Base-by-base conservation (phyloP, 2,888 invertebrate genomes). In the Nineta flava region DNA sequence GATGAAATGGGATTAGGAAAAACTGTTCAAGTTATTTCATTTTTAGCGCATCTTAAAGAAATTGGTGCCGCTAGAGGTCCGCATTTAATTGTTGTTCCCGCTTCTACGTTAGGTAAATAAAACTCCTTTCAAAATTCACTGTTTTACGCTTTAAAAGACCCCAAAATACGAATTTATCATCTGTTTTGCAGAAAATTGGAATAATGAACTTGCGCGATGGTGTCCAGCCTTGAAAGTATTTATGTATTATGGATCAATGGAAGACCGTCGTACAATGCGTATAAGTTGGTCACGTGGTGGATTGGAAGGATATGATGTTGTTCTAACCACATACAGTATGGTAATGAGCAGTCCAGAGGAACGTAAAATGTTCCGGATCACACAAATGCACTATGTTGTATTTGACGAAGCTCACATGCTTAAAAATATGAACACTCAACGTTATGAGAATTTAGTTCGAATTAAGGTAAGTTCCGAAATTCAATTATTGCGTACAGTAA, bases 351-450 rank as follows among this genome's bases (percentile, higher is more conserved):
- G 84, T 53, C 81, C 87, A 0, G 95, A 95, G 60, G 88, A 88
- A 61, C 83, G 92, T 51, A 86, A 91, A 64, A 81, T 88, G 73
- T 88, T 96, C 64, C 82, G 93, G 51, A 86, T 93, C 35, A 85
- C 87, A 52, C 78, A 80, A 44, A 79, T 95, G 65, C 84, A 93
- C 63, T 96, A 95, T 63, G 91, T 94, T 0, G 75, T 97, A 17
- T 95, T 95, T 63, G 97, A 97, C 65, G 97, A 97, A 63, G 95
- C 94, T 1, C 96, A 97, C 63, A 94, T 96, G 93, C 71, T 97
- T 34, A 97, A 97, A 66, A 97, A 96, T 63, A 96, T 96, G 93
- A 80, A 86, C 49, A 92, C 95, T 0, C 82, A 84, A 59, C 74
- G 96, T 57, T 96, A 91, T 61, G 83, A 88, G 58, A 85, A 88